phyloP scores from a whole-genome alignment of 2,113 vertebrate genomes.

The Rhagologus leucostigma region DNA sequence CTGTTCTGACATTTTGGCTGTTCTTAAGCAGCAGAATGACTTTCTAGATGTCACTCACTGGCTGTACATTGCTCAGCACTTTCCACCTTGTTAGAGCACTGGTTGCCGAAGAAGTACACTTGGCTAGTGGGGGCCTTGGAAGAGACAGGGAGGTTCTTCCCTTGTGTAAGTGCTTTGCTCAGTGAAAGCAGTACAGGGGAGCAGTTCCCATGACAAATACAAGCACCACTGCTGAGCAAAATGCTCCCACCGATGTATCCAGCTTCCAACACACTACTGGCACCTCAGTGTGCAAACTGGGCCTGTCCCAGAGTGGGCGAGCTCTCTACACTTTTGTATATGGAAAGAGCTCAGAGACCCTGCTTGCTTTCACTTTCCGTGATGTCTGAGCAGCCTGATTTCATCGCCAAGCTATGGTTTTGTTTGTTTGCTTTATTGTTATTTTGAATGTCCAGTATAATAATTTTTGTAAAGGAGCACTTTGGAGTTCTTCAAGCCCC shows the following conservation, averaged over 20 bases:
- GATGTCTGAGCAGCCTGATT: neutral
- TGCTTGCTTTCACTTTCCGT: neutral
- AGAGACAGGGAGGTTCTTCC: neutral
- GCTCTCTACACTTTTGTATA: neutral
- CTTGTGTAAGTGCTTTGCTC: neutral
- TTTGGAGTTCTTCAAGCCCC: neutral
- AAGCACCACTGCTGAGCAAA: neutral
- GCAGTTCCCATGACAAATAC: rapidly evolving
- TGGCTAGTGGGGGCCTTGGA: neutral
- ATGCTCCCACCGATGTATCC: neutral
- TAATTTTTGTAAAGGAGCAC: neutral
- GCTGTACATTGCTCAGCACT: neutral
- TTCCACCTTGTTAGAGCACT: neutral
- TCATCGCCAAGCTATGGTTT: neutral
- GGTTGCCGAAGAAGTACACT: neutral
- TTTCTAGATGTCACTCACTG: neutral
- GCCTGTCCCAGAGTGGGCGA: neutral
- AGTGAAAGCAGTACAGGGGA: neutral
- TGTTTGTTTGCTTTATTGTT: neutral
- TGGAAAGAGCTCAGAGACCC: neutral
- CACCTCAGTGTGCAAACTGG: neutral
- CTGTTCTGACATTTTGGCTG: neutral
- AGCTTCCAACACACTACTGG: rapidly evolving
- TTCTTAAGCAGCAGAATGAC: neutral
- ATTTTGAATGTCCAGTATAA: neutral